Percentiles rank a stretch among this genome's conserved stretches.
Evolutionary conservation across 1,140 invertebrate genomes (phyloP).

Genomic region (Ectropis grisescens): DNA sequence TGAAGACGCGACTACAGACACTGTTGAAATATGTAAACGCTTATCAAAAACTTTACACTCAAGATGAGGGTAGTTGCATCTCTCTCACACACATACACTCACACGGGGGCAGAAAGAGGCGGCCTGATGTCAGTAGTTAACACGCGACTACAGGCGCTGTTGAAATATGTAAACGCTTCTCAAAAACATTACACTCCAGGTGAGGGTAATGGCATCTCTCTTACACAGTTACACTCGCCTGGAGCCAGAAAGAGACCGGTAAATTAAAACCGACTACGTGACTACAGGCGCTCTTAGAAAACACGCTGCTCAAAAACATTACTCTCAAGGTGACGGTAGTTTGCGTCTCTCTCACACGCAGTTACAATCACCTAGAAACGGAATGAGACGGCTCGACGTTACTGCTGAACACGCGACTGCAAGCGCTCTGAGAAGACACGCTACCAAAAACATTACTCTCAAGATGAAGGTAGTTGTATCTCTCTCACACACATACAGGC

Average conservation of each 20-base stretch:
- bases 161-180: neutral
- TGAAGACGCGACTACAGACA: conserved; percentile 91
- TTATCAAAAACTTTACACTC: conserved; percentile 95
- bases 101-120: too few relatives aligned
- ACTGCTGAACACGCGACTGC: conserved; percentile 90
- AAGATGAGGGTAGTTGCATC: conserved; percentile 75
- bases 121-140: too few relatives aligned
- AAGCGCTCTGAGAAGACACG: conserved; percentile 92
- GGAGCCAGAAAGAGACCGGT: conserved; percentile 70
- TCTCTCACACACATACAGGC: too few relatives aligned
- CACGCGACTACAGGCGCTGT: too few relatives aligned
- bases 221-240: too few relatives aligned
- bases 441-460: conserved; percentile 91
- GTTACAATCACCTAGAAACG: too few relatives aligned
- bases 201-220: too few relatives aligned
- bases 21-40: conserved; percentile 92
- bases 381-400: conserved; percentile 71
- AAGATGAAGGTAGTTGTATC: too few relatives aligned
- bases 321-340: conserved; percentile 96
- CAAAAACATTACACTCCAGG: too few relatives aligned
- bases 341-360: too few relatives aligned
- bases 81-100: too few relatives aligned
- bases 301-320: conserved; percentile 95
- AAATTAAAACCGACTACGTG: conserved; percentile 95
- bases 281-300: conserved; percentile 92